phyloP scores from a whole-genome alignment of 2,113 vertebrate species.

The Dolichotis patagonum region DNA sequence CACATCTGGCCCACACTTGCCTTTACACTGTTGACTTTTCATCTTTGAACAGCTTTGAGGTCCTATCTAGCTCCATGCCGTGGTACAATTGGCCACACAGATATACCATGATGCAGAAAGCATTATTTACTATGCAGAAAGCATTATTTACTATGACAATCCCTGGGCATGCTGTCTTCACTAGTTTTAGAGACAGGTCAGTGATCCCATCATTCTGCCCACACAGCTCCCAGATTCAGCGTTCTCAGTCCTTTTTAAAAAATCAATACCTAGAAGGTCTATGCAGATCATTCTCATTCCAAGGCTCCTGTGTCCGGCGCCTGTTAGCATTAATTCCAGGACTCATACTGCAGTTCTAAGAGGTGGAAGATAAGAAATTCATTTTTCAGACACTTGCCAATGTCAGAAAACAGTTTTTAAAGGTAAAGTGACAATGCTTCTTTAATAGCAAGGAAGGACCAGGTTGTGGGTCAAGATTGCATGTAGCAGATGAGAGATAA shows the following conservation, averaged over 20 bases:
- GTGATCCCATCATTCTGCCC: background rate
- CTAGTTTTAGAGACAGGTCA: background rate
- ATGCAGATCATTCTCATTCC: no score
- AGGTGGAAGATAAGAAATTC: background rate
- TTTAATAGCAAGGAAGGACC: background rate
- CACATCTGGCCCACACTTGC: background rate
- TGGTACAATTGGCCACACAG: background rate
- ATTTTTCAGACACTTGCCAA: background rate
- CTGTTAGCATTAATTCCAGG: background rate
- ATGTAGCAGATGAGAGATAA: background rate
- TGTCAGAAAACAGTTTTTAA: background rate
- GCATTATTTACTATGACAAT: background rate
- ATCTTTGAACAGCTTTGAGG: background rate
- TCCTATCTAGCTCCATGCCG: background rate
- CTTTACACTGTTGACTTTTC: background rate
- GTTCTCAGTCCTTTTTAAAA: background rate
- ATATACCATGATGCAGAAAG: background rate
- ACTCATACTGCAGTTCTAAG: background rate
- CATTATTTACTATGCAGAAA: background rate
- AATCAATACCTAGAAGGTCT: background rate
- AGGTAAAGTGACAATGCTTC: background rate
- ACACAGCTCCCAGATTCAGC: background rate
- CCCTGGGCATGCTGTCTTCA: background rate
- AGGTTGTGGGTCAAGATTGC: background rate
- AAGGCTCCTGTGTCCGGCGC: background rate